Evolutionary conservation across 1,140 invertebrate genomes (phyloP), one percentile per base, ranked within the genome.

Genomic region (Panagrolaimus sp.): DNA sequence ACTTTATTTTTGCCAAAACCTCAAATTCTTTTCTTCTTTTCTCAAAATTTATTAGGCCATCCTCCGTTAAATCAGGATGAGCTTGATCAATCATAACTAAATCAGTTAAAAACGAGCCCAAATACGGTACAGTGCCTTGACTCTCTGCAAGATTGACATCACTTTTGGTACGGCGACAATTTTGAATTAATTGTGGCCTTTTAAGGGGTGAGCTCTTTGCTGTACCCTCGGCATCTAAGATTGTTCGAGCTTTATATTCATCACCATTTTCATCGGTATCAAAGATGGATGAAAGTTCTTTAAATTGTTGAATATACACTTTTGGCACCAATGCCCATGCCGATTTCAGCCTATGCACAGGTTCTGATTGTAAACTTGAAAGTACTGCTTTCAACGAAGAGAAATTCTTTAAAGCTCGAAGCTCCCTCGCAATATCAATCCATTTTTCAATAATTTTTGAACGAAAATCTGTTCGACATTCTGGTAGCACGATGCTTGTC

Each of bases 31-130:
- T 97, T 71, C 94, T 85, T 70, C 91, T 88, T 84, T 99, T 98
- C 83, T 98, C 95, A 84, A 99, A 98, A 84, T 99, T 99, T 46
- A 98, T 96, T 1, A 98, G 86, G 67, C 7, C 31, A 78, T 77
- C 82, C 27, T 85, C 83, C 23, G 79, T 83, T 23, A 72, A 71
- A 81, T 98, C 94, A 0, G 91, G 91, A 77, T 94, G 92, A 16
- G 94, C 95, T 16, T 93, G 92, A 84, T 99, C 94, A 79, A 98
- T 94, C 93, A 98, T 98, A 2, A 93, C 97, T 43, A 99, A 87
- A 84, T 98, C 96, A 0, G 95, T 98, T 44, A 98, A 86, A 84
- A 98, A 98, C 9, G 93, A 98, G 16, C 96, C 96, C 68, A 99
- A 85, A 84, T 98, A 98, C 5, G 96, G 96, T 81, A 98, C 95